A percentile compares a stretch with the other conserved stretches of the same genome.
These are phyloP conservation scores for Psettodes erumei DNA, from an alignment of 2,113 vertebrate genomes.

Conservation along the genomic window DNA sequence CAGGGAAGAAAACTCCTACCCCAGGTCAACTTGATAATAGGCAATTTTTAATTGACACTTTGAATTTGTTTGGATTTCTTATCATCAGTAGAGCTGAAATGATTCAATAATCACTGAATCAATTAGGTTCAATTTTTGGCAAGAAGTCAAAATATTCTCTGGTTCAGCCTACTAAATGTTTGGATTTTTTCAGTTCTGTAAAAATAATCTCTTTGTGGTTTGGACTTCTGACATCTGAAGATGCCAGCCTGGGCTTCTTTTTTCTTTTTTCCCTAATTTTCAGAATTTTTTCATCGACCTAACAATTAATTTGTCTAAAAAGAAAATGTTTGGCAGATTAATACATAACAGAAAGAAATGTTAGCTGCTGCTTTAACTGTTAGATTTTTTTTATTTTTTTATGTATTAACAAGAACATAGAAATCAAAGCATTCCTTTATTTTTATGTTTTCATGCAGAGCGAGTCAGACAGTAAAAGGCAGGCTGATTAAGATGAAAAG, in stretches of 20 bases:
- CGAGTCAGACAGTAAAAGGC: background rate
- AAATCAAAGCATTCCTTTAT: background rate
- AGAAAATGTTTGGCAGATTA: background rate
- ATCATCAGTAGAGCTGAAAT: background rate
- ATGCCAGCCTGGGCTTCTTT: too few relatives aligned
- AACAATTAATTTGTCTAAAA: background rate
- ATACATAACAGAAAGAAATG: background rate
- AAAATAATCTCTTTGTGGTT: background rate
- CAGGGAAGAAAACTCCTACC: too few relatives aligned
- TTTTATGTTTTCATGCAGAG: background rate
- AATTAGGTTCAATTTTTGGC: background rate
- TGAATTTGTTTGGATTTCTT: too few relatives aligned
- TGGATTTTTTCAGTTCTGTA: background rate
- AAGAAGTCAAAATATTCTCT: background rate
- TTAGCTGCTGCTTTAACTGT: background rate
- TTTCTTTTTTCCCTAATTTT: background rate
- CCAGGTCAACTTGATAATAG: too few relatives aligned
- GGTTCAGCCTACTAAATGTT: background rate
- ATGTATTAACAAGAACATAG: background rate
- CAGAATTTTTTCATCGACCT: background rate
- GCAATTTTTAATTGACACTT: too few relatives aligned
- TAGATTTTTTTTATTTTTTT: background rate
- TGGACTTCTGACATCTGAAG: too few relatives aligned
- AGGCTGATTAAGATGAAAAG: slow-evolving; percentile 6
- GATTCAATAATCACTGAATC: background rate